Evolutionary conservation across 2,888 invertebrate genomes (phyloP).

Genomic region (Orthosia cruda): DNA sequence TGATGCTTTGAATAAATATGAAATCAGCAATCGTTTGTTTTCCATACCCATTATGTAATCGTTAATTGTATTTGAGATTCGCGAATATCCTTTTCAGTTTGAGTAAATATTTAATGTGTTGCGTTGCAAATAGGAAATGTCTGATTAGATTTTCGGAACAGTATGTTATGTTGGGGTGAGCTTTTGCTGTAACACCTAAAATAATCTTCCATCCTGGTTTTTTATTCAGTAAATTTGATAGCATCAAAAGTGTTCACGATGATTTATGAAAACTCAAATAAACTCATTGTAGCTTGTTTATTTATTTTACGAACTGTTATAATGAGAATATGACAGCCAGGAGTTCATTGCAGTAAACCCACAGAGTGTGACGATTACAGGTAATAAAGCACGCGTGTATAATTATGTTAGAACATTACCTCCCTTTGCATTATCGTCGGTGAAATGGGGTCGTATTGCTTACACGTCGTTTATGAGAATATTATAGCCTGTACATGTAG

Average conservation of each 20-base stretch:
- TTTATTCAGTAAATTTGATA: not conserved
- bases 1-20: slow-evolving; percentile 49
- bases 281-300: slow-evolving; percentile 28
- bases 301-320: slow-evolving; percentile 38
- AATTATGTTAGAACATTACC: slow-evolving; percentile 44
- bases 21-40: slow-evolving; percentile 45
- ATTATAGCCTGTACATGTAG: slow-evolving; percentile 26
- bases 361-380: slow-evolving; percentile 39
- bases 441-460: slow-evolving; percentile 49
- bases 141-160: not conserved
- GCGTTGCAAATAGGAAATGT: slow-evolving; percentile 13
- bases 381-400: slow-evolving; percentile 53
- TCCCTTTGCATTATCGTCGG: slow-evolving; percentile 31
- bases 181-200: not conserved
- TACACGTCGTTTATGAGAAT: slow-evolving; percentile 43
- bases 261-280: slow-evolving; percentile 3
- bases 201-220: no score
- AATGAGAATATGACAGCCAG: slow-evolving; percentile 32
- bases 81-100: slow-evolving; percentile 16
- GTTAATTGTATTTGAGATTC: slow-evolving; percentile 40
- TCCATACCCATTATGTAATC: slow-evolving; percentile 34
- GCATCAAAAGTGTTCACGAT: not conserved
- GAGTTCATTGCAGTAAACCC: slow-evolving; percentile 30
- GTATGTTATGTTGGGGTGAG: not conserved
- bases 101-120: slow-evolving; percentile 35